Conservation (phyloP, 2,888 invertebrate genomes). For the Syritta pipiens region DNA sequence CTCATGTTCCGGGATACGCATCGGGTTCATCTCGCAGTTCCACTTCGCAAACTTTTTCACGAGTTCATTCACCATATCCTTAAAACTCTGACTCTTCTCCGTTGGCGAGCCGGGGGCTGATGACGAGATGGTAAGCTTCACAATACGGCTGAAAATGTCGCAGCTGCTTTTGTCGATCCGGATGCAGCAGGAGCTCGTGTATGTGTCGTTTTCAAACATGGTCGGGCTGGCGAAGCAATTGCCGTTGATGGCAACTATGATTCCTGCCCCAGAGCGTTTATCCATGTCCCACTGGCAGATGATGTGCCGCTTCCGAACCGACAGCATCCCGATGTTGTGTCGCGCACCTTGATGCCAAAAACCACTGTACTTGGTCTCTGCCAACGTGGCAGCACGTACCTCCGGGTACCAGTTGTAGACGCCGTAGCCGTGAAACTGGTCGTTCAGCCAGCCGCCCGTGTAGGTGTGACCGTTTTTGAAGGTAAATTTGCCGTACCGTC, state of each 20-base stretch:
- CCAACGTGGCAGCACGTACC: neutral
- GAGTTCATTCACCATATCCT: neutral
- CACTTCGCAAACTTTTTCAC: neutral
- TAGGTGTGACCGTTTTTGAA: constrained; percentile 41
- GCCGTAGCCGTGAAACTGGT: constrained; percentile 26
- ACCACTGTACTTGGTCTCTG: constrained; percentile 22
- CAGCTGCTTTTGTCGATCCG: neutral
- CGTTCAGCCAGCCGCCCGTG: constrained; percentile 16
- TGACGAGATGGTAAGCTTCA: no score
- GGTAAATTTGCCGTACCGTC: constrained; percentile 16
- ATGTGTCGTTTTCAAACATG: constrained; percentile 20
- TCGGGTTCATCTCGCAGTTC: neutral
- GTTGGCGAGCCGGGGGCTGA: no score
- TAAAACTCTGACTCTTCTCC: no score
- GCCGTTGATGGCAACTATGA: constrained; percentile 39
- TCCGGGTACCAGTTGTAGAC: constrained; percentile 35
- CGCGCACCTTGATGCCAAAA: constrained; percentile 34
- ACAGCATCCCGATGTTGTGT: constrained; percentile 12
- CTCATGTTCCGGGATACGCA: constrained; percentile 31
- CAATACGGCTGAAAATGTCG: no score
- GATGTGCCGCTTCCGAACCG: neutral
- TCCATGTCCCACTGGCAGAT: constrained; percentile 29
- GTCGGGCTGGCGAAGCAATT: constrained; percentile 13
- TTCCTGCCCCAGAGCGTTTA: constrained; percentile 24
- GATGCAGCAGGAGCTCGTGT: neutral